Evolutionary conservation across 2,888 invertebrate species (phyloP), one percentile per base, ranked within the genome.

Genomic region (Opisthograptis luteolata): DNA sequence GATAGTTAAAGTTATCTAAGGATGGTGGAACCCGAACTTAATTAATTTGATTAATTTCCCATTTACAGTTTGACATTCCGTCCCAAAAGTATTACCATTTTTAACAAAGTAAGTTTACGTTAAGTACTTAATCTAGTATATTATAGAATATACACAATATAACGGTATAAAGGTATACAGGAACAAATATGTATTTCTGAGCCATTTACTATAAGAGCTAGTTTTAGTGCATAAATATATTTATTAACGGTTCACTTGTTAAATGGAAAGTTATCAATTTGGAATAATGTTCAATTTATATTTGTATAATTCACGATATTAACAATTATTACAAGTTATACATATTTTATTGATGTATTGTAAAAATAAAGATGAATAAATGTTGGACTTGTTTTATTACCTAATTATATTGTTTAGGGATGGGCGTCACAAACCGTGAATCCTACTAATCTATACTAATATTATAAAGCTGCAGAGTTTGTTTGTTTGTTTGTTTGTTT

Each of bases 271-370:
- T 70, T 67, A 72, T 68, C 57, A 68, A 68, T 62, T 47, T 55
- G 37, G 42, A 34, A 37, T 40, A 34, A 36, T 36, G 40, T 50
- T 52, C 51, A 49, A 50, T 48, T 45, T 50, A 50, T 44, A 53
- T 48, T 52, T 56, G 50, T 58, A 36, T 47, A 50, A 53, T 42
- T 40, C 48, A 44, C 46, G 14, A 46, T 53, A 60, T 54, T 76
- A 82, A 79, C 74, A 75, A 58, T 71, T 76, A 79, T 81, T 77
- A 80, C 76, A 79, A 22, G 76, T 78, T 42, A 24, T 22, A 20
- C 76, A 83, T 86, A 85, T 84, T 84, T 80, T 84, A 85, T 79
- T 76, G 72, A 81, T 84, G 78, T 84, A 85, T 77, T 77, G 73
- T 79, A 81, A 69, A 55, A 73, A 68, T 68, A 69, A 74, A 75